phyloP scores from a whole-genome alignment of 2,797 vertebrate species.

The Poecile montanus region DNA sequence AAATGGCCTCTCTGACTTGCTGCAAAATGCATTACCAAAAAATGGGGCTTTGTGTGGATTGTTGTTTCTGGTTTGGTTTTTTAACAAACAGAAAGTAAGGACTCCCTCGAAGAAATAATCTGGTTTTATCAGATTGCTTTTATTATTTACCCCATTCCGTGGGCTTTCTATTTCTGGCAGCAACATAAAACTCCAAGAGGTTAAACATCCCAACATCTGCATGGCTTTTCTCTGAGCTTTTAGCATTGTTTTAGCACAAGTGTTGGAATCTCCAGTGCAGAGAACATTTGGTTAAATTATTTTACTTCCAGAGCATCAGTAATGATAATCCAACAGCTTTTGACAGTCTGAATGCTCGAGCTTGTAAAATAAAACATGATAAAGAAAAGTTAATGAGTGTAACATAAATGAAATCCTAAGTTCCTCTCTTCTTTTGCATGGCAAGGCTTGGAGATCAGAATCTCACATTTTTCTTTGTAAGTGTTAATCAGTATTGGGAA shows the following conservation, averaged over 20 bases:
- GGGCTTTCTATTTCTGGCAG: neutral
- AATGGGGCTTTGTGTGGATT: neutral
- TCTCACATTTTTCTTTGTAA: neutral
- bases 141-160: neutral
- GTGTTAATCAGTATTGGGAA: neutral
- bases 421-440: neutral
- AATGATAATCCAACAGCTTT: neutral
- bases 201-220: neutral
- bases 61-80: neutral
- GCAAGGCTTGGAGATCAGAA: neutral
- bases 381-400: neutral
- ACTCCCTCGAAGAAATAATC: neutral
- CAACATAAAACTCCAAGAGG: neutral
- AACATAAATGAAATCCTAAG: neutral
- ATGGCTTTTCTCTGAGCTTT: neutral
- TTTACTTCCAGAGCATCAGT: neutral
- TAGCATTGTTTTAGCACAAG: neutral
- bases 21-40: neutral
- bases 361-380: neutral
- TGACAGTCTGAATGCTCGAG: neutral
- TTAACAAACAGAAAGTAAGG: neutral
- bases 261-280: neutral
- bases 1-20: neutral
- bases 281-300: neutral
- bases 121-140: neutral